Evolutionary conservation across 2,113 vertebrate species (phyloP), one percentile per base, ranked within the genome.

Genomic region (Ochotona princeps): DNA sequence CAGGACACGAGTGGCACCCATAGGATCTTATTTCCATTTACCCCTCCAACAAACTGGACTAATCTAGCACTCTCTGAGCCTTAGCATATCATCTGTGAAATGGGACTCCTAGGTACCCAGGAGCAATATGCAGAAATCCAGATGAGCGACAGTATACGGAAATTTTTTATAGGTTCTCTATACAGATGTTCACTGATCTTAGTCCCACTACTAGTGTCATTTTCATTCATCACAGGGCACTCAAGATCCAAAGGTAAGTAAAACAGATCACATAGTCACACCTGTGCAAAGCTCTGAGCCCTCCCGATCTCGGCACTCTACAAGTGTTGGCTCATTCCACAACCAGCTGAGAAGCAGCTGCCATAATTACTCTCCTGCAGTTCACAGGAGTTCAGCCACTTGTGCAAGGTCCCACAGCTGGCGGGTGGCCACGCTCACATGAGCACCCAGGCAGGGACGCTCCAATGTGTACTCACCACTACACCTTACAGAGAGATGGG

Each of bases 201-300:
- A 12, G 23, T 30, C 15, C 44, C 14, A 3, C 0, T 8, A 23
- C 65, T 25, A 30, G 28, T 8, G 15, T 28, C 28, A 5, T 63
- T 44, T 18, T 21, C 28, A 49, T 84, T 6, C 26, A 38, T 61
- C 30, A 44, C 60, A 47, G 21, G 11, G 79, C 44, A 54, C 12
- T 6, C 23, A 67, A 28, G 47, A 63, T 32, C 57, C 75, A 60
- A 49, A 67, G 30, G 20, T 30, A 8, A 75, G 18, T 26, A n/a
- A 86, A 47, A 69, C 25, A 67, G 38, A 78, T 30, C 63, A 61
- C 35, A 73, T 35, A 30, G 30, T 63, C 17, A n/a, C 11, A 28
- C 2, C 70, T 4, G 0, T 1, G 5, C 15, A 61, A 25, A 5
- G 32, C 30, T 44, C 6, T 2, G 44, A 38, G 38, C 14, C 38